phyloP scores from a whole-genome alignment of 2,888 invertebrate genomes.

The Apodemia hepburni region DNA sequence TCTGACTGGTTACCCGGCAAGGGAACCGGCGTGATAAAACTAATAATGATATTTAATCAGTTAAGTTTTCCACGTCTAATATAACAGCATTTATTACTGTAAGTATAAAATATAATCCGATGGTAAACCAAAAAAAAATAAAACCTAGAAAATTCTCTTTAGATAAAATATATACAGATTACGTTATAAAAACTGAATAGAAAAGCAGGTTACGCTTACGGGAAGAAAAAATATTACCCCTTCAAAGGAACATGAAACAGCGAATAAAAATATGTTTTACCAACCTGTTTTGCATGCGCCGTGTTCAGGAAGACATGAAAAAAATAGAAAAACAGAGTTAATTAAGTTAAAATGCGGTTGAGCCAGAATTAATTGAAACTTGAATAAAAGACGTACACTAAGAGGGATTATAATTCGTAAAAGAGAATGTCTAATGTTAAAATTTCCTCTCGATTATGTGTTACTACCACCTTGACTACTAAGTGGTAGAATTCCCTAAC shows the following conservation, averaged over 20 bases:
- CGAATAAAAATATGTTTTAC: slow-evolving; percentile 1
- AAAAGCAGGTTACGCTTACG: background rate
- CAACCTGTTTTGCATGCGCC: slow-evolving; percentile 30
- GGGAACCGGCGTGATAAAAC: no score
- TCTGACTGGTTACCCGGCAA: no score
- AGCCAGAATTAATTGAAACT: slow-evolving; percentile 11
- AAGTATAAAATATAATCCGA: no score
- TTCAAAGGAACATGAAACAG: slow-evolving; percentile 10
- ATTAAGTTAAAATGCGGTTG: slow-evolving; percentile 30
- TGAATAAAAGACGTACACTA: background rate
- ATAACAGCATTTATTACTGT: no score
- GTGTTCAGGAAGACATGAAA: slow-evolving; percentile 30
- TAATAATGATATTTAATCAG: no score
- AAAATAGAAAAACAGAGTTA: slow-evolving; percentile 33
- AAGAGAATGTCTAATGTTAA: no score
- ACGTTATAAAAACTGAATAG: slow-evolving; percentile 8
- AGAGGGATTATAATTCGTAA: background rate
- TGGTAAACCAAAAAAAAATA: background rate
- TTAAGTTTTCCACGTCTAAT: no score
- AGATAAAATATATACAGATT: slow-evolving; percentile 8
- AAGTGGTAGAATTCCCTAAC: no score
- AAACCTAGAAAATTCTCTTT: slow-evolving; percentile 6
- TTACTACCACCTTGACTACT: no score
- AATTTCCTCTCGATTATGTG: no score
- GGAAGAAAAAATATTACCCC: slow-evolving; percentile 1